Percentiles rank a stretch among this genome's conserved stretches.
Evolutionary conservation across 1,140 invertebrate genomes (phyloP).

Genomic region (Phthorimaea operculella): DNA sequence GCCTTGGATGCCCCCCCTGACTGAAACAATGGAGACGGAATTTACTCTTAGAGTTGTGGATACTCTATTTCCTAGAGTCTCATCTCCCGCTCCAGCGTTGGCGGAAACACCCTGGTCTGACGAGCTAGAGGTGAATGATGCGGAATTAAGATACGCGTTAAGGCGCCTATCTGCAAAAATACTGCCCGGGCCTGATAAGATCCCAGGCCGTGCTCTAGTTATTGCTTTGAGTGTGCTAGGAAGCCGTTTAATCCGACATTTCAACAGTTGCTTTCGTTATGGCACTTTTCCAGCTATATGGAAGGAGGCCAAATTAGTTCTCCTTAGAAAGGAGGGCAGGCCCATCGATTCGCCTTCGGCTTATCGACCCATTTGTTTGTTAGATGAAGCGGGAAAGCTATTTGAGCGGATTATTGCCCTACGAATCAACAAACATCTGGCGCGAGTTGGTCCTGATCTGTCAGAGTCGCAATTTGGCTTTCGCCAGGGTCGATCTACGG

Average conservation of each 20-base stretch:
- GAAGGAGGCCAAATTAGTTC: no score
- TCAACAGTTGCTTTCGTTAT: no score
- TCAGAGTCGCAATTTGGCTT: conserved; percentile 29
- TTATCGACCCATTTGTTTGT: conserved; percentile 35
- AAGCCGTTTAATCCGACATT: no score
- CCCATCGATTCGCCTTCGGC: conserved; percentile 15
- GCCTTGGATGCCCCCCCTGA: conserved; percentile 16
- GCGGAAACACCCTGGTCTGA: not conserved
- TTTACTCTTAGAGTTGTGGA: conserved; percentile 16
- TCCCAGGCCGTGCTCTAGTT: no score
- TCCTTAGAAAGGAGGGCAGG: no score
- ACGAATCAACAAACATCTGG: conserved; percentile 18
- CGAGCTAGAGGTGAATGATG: conserved; percentile 2
- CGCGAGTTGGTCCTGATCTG: conserved; percentile 13
- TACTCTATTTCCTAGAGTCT: conserved; percentile 18
- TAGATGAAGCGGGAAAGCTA: conserved; percentile 7
- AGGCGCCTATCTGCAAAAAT: conserved; percentile 6
- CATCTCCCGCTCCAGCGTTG: no score
- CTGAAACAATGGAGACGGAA: conserved; percentile 11
- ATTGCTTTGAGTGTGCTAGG: no score
- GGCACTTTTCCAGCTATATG: no score
- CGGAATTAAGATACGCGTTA: conserved; percentile 3
- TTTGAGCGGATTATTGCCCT: conserved; percentile 20
- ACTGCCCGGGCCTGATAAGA: conserved; percentile 13
- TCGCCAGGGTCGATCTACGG: conserved; percentile 20